phyloP scores from a whole-genome alignment of 2,888 invertebrate species.

The Apoda limacodes region DNA sequence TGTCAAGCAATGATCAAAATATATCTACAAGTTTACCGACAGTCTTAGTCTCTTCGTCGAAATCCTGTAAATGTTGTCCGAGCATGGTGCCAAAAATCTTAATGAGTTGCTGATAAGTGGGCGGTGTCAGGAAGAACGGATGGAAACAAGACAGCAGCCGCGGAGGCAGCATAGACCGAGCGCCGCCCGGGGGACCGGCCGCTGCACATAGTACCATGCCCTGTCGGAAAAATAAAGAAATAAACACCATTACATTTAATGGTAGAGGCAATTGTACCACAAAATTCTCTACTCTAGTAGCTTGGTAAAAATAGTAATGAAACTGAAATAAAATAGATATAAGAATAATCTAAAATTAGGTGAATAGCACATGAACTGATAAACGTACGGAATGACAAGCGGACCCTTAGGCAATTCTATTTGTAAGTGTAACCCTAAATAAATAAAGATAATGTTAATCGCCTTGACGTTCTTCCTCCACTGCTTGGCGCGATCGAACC shows the following conservation, averaged over 20 bases:
- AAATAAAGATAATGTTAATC: too few species aligned
- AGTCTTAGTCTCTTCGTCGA: constrained; percentile 83
- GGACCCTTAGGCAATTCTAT: too few species aligned
- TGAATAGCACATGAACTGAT: too few species aligned
- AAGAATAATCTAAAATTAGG: too few species aligned
- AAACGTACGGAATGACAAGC: too few species aligned
- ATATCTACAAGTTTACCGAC: constrained; percentile 64
- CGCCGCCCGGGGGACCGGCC: constrained; percentile 91
- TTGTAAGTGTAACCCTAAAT: too few species aligned
- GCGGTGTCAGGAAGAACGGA: constrained; percentile 74
- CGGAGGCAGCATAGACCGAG: constrained; percentile 81
- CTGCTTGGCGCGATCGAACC: constrained; percentile 88
- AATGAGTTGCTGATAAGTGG: constrained; percentile 79
- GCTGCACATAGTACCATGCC: constrained; percentile 83
- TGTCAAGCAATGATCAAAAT: too few species aligned
- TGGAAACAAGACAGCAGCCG: constrained; percentile 86
- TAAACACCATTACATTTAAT: too few species aligned
- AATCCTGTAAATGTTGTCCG: constrained; percentile 79
- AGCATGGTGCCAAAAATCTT: constrained; percentile 90
- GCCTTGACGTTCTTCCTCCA: constrained; percentile 81
- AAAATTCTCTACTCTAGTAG: background rate
- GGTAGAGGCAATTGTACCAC: background rate
- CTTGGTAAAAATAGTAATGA: too few species aligned
- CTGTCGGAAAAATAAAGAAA: constrained; percentile 33
- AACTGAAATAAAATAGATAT: too few species aligned